phyloP scores from a whole-genome alignment of 2,888 invertebrate species.

The Tholera decimalis region DNA sequence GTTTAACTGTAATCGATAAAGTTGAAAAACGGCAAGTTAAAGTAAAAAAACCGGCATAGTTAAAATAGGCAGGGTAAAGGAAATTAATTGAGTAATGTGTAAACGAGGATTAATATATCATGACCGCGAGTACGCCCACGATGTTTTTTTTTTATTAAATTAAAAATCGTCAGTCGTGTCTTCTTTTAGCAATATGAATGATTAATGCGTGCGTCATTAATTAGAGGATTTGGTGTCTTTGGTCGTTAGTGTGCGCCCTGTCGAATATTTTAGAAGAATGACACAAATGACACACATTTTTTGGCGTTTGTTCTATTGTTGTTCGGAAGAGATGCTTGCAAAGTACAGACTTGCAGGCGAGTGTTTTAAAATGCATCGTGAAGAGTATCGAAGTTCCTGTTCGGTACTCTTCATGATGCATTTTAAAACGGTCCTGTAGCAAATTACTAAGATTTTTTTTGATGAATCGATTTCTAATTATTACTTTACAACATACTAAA shows the following conservation, averaged over 20 bases:
- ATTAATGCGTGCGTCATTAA: slow-evolving; percentile 44
- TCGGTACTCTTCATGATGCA: too few relatives aligned
- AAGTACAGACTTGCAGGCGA: neutral
- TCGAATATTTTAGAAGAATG: slow-evolving; percentile 36
- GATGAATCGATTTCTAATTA: neutral
- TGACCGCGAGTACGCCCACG: slow-evolving; percentile 46
- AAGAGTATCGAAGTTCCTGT: too few relatives aligned
- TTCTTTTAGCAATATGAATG: slow-evolving; percentile 27
- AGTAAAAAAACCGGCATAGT: slow-evolving; percentile 22
- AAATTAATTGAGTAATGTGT: slow-evolving; percentile 48
- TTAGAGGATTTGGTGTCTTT: slow-evolving; percentile 47
- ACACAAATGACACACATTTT: slow-evolving; percentile 39
- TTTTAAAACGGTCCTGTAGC: neutral
- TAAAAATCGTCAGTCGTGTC: slow-evolving; percentile 44
- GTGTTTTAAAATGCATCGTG: slow-evolving; percentile 9
- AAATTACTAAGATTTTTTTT: neutral
- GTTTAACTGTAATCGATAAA: slow-evolving; percentile 48
- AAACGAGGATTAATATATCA: slow-evolving; percentile 53
- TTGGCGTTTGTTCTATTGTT: slow-evolving; percentile 34
- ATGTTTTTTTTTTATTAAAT: slow-evolving; percentile 53
- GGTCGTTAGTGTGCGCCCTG: slow-evolving; percentile 31
- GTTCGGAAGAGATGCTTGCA: slow-evolving; percentile 3
- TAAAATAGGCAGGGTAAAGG: slow-evolving; percentile 16
- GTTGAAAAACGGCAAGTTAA: slow-evolving; percentile 33
- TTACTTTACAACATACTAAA: too few relatives aligned